Percentiles rank a stretch among this genome's conserved stretches.
These are phyloP conservation scores for Caenorhabditis afra DNA, from an alignment of 2,888 invertebrate species.

Conservation along the genomic window DNA sequence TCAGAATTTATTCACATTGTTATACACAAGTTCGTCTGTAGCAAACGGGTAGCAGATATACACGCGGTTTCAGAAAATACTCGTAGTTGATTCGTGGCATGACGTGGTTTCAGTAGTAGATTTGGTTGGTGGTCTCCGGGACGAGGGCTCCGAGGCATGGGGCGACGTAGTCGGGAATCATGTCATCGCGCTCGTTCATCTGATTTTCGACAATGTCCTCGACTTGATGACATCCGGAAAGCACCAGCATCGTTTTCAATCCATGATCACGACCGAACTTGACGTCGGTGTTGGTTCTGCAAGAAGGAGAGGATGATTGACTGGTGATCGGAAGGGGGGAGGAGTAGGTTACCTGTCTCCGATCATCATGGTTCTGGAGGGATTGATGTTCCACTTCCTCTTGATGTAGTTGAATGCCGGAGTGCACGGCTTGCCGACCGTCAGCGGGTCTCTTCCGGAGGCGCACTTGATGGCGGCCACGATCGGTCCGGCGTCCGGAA, in stretches of 20 bases:
- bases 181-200: slow-evolving; percentile 72
- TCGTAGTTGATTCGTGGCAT: not conserved
- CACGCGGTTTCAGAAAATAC: not conserved
- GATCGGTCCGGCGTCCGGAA: slow-evolving; percentile 87
- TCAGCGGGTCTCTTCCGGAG: slow-evolving; percentile 86
- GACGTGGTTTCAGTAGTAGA: slow-evolving; percentile 4
- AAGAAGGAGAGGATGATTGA: slow-evolving; percentile 30
- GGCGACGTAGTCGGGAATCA: slow-evolving; percentile 80
- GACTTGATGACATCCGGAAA: slow-evolving; percentile 78
- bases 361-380: slow-evolving; percentile 91
- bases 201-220: slow-evolving; percentile 75
- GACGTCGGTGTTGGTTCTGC: slow-evolving; percentile 89
- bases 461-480: slow-evolving; percentile 91
- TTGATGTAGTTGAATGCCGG: slow-evolving; percentile 86
- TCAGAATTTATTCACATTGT: slow-evolving; percentile 1
- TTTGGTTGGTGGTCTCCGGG: slow-evolving; percentile 41
- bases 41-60: too few relatives aligned
- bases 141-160: slow-evolving; percentile 75
- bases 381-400: slow-evolving; percentile 86
- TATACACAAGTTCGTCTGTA: slow-evolving; percentile 17
- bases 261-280: slow-evolving; percentile 91
- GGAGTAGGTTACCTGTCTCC: slow-evolving; percentile 94
- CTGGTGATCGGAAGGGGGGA: too few relatives aligned
- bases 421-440: slow-evolving; percentile 88
- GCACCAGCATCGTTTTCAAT: slow-evolving; percentile 90